A percentile compares a stretch with the other conserved stretches of the same genome.
Conservation (phyloP, 2,113 vertebrate species). For the Cricetomys ansorgei region DNA sequence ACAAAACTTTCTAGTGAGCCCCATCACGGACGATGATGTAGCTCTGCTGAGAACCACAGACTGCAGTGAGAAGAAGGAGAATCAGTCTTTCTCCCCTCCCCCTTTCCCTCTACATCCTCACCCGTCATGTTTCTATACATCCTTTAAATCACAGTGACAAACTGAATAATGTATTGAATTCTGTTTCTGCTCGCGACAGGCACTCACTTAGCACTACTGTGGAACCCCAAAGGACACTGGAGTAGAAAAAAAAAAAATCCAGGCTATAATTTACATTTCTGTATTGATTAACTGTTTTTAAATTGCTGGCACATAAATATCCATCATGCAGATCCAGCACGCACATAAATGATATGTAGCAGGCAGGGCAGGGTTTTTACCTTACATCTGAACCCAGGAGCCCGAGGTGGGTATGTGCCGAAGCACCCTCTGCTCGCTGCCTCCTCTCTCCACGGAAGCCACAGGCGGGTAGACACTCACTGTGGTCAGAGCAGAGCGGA, state of each 20-base stretch:
- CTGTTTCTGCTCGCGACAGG: background rate
- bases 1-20: background rate
- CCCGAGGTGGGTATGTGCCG: rapidly evolving
- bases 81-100: rapidly evolving
- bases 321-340: background rate
- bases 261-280: conserved; percentile 22
- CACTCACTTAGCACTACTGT: background rate
- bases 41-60: background rate
- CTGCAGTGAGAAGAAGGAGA: background rate
- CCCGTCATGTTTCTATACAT: background rate
- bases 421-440: background rate
- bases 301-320: background rate
- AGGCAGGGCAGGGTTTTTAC: background rate
- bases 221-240: background rate
- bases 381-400: background rate
- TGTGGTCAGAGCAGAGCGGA: rapidly evolving
- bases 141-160: background rate
- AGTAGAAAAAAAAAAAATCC: conserved; percentile 8
- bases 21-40: background rate
- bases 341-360: background rate
- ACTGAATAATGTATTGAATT: background rate
- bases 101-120: background rate
- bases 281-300: conserved; percentile 51
- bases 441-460: background rate
- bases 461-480: background rate